A percentile compares a stretch with the other conserved stretches of the same genome.
Conservation (phyloP, 2,113 vertebrate species). For the Pedetes capensis region DNA sequence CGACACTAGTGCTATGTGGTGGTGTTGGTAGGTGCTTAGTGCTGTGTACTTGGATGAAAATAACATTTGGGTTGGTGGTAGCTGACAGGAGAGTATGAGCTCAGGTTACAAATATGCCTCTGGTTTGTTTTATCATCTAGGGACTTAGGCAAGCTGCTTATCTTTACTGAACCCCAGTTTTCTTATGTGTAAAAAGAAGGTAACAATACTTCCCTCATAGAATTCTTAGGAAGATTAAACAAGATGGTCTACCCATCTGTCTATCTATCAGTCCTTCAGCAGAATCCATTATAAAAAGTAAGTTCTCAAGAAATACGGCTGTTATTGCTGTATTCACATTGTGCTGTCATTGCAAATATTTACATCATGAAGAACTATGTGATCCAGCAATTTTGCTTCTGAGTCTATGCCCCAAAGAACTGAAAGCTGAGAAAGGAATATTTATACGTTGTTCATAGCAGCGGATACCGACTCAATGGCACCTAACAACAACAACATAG, state of each 20-base stretch:
- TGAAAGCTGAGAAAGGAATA: neutral
- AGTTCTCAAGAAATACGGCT: slow-evolving; percentile 16
- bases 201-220: neutral
- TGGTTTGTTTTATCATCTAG: neutral
- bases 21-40: too few species aligned
- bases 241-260: neutral
- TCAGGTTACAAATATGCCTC: neutral
- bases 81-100: neutral
- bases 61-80: neutral
- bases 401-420: neutral
- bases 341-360: neutral
- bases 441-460: too few species aligned
- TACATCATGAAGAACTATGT: neutral
- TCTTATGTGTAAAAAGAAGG: neutral
- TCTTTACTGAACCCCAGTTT: neutral
- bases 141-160: neutral
- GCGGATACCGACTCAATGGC: too few species aligned
- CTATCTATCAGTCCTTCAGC: neutral
- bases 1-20: neutral
- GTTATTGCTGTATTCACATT: neutral
- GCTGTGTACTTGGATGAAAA: neutral
- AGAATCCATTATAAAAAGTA: neutral
- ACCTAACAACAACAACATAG: too few species aligned
- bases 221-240: neutral
- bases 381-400: neutral